These are phyloP conservation scores for Bilobella aurantiaca DNA, from an alignment of 1,140 invertebrate genomes.

Conservation along the genomic window DNA sequence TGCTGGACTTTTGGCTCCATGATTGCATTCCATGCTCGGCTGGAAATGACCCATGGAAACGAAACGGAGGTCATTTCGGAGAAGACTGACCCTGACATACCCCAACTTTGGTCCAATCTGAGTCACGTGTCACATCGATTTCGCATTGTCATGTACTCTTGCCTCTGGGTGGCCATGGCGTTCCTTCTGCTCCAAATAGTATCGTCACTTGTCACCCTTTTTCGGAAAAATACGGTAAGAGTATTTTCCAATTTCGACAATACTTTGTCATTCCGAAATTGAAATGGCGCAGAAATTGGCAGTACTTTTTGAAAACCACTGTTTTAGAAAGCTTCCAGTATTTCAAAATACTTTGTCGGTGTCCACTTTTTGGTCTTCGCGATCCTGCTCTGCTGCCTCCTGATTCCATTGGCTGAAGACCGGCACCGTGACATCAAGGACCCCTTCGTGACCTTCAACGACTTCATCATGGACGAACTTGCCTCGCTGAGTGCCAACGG, in stretches of 20 bases:
- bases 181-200: not conserved
- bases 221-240: not conserved
- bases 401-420: constrained; percentile 9
- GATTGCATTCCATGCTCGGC: not conserved
- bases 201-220: not conserved
- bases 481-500: not conserved
- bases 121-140: not conserved
- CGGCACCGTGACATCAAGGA: constrained; percentile 5
- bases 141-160: not conserved
- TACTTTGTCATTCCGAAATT: not conserved
- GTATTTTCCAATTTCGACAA: not conserved
- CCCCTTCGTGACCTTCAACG: constrained; percentile 14
- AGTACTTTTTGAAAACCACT: too few relatives aligned
- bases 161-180: not conserved
- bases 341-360: constrained; percentile 19
- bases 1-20: constrained; percentile 10
- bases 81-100: not conserved
- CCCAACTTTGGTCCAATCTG: not conserved
- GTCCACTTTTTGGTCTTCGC: constrained; percentile 18
- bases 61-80: not conserved
- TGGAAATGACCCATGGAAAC: not conserved
- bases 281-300: not conserved
- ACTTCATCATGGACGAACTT: not conserved
- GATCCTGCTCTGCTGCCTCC: constrained; percentile 1
- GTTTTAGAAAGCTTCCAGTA: constrained; percentile 11